Percentiles rank a stretch among this genome's conserved stretches.
Conservation (phyloP, 2,888 invertebrate genomes). For the Conops quadrifasciatus region DNA sequence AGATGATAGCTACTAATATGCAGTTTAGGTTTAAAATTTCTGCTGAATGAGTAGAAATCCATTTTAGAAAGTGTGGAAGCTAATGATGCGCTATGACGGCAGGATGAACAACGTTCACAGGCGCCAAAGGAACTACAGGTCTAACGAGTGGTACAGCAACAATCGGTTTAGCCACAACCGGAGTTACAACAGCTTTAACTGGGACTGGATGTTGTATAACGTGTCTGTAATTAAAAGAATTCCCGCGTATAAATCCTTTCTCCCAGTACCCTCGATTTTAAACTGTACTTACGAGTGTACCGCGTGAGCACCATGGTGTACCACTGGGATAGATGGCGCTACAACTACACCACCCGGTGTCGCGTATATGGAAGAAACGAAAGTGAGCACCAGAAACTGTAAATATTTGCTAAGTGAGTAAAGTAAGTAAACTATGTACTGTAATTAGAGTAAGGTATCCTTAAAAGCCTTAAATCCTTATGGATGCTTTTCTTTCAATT, state of each 20-base stretch:
- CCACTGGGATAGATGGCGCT: slow-evolving; percentile 55
- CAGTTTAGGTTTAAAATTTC: too few relatives aligned
- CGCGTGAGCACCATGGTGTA: slow-evolving; percentile 59
- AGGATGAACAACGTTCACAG: slow-evolving; percentile 59
- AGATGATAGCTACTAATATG: too few relatives aligned
- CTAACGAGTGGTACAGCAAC: slow-evolving; percentile 31
- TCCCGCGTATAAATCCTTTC: not conserved
- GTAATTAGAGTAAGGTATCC: too few relatives aligned
- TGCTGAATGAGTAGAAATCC: too few relatives aligned
- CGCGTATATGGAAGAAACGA: slow-evolving; percentile 52
- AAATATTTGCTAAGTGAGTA: too few relatives aligned
- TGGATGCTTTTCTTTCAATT: too few relatives aligned
- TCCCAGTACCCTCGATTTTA: too few relatives aligned
- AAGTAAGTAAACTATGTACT: too few relatives aligned
- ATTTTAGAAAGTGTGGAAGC: too few relatives aligned
- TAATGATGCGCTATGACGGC: slow-evolving; percentile 59
- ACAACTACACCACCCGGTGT: slow-evolving; percentile 63
- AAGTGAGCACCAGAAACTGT: slow-evolving; percentile 59
- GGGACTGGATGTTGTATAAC: slow-evolving; percentile 65
- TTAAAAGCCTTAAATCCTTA: too few relatives aligned
- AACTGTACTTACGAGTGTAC: slow-evolving; percentile 59
- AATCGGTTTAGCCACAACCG: slow-evolving; percentile 50
- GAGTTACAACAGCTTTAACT: slow-evolving; percentile 55
- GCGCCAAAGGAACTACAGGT: slow-evolving; percentile 46
- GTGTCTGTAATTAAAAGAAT: slow-evolving; percentile 46